Evolutionary conservation across 2,888 invertebrate genomes (phyloP).

Genomic region (Congeria kusceri): DNA sequence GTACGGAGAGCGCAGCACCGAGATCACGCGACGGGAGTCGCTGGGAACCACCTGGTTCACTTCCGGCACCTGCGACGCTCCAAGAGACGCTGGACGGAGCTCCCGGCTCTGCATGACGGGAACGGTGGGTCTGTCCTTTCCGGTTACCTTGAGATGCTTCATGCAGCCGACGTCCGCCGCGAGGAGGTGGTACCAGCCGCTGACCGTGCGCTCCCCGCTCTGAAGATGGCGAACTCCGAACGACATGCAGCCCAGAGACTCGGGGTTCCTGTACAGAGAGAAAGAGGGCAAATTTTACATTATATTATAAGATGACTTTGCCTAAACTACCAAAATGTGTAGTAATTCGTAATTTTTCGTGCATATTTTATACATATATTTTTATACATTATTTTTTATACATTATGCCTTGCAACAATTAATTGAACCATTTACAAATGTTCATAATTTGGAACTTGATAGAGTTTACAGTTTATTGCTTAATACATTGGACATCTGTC

Average conservation of each 20-base stretch:
- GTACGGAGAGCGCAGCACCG: conserved; percentile 68
- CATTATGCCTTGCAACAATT: too few relatives aligned
- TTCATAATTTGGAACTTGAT: too few relatives aligned
- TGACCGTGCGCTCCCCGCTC: conserved; percentile 87
- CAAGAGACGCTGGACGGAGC: background rate
- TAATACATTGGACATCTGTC: too few relatives aligned
- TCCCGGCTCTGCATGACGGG: conserved; percentile 35
- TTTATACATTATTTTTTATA: too few relatives aligned
- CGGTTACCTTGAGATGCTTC: conserved; percentile 84
- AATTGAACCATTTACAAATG: too few relatives aligned
- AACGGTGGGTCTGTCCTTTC: conserved; percentile 40
- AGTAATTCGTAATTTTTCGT: too few relatives aligned
- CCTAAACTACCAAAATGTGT: too few relatives aligned
- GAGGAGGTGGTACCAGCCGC: conserved; percentile 91
- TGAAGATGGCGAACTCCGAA: conserved; percentile 93
- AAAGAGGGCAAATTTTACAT: too few relatives aligned
- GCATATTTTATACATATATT: too few relatives aligned
- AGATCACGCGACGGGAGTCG: conserved; percentile 53
- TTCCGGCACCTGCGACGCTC: conserved; percentile 15
- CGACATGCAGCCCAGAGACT: conserved; percentile 97
- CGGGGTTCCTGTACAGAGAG: conserved; percentile 90
- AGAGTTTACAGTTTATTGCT: too few relatives aligned
- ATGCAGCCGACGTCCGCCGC: conserved; percentile 88
- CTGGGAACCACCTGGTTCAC: conserved; percentile 54
- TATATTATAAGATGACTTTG: too few relatives aligned